These are phyloP conservation scores for Gibbula magus DNA, from an alignment of 2,888 invertebrate genomes.

Conservation along the genomic window DNA sequence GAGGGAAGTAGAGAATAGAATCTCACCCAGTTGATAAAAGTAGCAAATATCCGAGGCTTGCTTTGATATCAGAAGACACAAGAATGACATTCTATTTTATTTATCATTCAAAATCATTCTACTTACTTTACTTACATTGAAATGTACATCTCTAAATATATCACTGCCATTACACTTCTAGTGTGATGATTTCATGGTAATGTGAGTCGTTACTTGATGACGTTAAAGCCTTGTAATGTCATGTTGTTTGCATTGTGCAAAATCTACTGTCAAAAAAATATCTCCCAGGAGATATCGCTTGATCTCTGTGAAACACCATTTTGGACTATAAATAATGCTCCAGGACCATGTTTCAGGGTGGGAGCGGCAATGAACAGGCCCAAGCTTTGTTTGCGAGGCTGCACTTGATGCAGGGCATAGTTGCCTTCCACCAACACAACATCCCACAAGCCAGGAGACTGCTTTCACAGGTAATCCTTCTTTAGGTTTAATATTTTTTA, in stretches of 20 bases:
- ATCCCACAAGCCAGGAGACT: conserved; percentile 80
- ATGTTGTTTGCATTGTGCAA: background rate
- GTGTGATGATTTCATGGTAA: no score
- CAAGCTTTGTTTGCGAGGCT: conserved; percentile 85
- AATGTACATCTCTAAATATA: no score
- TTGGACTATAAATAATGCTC: background rate
- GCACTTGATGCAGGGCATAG: conserved; percentile 87
- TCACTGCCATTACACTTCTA: no score
- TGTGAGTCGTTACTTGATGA: no score
- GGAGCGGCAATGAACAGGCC: conserved; percentile 79
- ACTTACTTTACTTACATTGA: background rate
- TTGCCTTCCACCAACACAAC: conserved; percentile 86
- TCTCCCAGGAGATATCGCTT: no score
- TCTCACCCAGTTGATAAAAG: no score
- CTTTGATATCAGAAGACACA: no score
- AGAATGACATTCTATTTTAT: no score
- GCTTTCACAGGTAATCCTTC: conserved; percentile 75
- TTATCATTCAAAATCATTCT: background rate
- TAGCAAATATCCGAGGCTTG: no score
- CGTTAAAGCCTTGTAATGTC: background rate
- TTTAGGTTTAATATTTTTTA: background rate
- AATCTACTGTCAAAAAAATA: no score
- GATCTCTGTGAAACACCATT: no score
- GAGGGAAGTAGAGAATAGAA: no score
- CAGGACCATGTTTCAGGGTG: conserved; percentile 56